Conservation (phyloP, 2,113 vertebrate genomes). For the Clarias macrocephalus region DNA sequence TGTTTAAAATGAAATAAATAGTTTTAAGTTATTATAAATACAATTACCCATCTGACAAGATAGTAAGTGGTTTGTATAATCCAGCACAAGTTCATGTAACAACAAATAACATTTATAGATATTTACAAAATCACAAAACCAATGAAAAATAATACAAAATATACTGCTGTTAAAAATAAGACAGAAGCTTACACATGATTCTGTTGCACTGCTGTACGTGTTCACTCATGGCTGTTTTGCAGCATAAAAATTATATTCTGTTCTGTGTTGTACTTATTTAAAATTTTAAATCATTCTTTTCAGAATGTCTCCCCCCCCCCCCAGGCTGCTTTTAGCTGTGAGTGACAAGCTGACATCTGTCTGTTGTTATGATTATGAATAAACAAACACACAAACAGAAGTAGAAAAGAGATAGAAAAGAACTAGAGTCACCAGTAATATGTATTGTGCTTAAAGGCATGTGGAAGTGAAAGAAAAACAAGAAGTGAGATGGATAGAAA, state of each 20-base stretch:
- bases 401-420: neutral
- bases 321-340: neutral
- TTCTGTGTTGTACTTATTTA: neutral
- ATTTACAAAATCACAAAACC: conserved; percentile 40
- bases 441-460: neutral
- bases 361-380: conserved; percentile 9
- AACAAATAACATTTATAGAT: conserved; percentile 43
- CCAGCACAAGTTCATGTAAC: conserved; percentile 27
- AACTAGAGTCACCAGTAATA: neutral
- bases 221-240: conserved; percentile 4
- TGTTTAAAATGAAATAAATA: neutral
- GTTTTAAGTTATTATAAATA: neutral
- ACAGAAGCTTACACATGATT: conserved; percentile 4
- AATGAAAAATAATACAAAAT: conserved; percentile 36
- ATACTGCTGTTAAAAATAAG: conserved; percentile 18
- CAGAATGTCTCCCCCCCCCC: neutral
- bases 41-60: conserved; percentile 24
- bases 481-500: neutral
- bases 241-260: neutral
- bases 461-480: neutral
- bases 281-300: neutral
- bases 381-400: conserved; percentile 39
- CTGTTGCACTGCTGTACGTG: neutral
- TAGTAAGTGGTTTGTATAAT: conserved; percentile 10
- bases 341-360: neutral